Evolutionary conservation across 2,113 vertebrate genomes (phyloP).

Genomic region (Zosterops borbonicus): DNA sequence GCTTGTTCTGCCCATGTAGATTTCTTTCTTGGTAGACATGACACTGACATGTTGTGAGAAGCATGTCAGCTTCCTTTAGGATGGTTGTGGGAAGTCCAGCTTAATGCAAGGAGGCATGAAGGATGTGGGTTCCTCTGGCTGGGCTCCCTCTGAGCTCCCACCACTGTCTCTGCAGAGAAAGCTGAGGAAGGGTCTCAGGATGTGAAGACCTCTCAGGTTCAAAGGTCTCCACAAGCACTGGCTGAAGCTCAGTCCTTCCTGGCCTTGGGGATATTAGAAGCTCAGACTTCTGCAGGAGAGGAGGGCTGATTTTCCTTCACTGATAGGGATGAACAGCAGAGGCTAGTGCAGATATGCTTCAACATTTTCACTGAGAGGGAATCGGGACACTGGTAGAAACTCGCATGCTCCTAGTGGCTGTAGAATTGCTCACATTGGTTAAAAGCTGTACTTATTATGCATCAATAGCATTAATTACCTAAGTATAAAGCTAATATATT

Average conservation of each 20-base stretch:
- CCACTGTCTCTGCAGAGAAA: not conserved
- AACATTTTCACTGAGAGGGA: not conserved
- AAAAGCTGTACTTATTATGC: not conserved
- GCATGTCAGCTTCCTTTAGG: not conserved
- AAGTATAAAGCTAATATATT: not conserved
- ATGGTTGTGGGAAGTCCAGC: not conserved
- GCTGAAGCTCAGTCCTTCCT: not conserved
- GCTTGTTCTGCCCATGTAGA: not conserved
- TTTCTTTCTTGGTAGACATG: not conserved
- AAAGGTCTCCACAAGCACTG: not conserved
- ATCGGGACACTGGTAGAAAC: not conserved
- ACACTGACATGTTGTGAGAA: not conserved
- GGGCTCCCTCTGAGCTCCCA: rapidly evolving
- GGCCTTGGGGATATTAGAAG: rapidly evolving
- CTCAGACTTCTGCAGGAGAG: not conserved
- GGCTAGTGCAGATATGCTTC: not conserved
- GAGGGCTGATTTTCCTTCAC: not conserved
- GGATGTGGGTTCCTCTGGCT: not conserved
- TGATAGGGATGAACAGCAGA: not conserved
- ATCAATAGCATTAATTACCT: not conserved
- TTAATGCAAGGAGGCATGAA: not conserved
- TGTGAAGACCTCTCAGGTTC: not conserved
- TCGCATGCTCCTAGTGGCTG: not conserved
- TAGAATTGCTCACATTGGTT: not conserved
- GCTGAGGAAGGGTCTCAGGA: not conserved